Evolutionary conservation across 2,888 invertebrate genomes (phyloP).

Genomic region (Colletes collaris): DNA sequence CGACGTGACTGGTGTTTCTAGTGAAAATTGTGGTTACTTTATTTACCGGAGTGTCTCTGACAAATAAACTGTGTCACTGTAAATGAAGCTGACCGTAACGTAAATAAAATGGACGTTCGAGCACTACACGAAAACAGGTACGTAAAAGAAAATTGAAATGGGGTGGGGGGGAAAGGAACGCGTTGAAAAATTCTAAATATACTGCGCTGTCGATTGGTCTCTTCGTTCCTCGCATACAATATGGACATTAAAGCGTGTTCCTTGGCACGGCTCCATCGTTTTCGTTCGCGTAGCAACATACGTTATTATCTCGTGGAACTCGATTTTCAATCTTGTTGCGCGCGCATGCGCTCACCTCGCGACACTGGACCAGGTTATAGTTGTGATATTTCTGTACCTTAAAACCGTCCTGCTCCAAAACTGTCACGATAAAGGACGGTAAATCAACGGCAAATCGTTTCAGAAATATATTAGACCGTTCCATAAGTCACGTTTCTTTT

Average conservation of each 20-base stretch:
- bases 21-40: too few species aligned
- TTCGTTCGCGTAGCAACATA: slow-evolving; percentile 36
- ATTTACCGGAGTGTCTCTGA: too few species aligned
- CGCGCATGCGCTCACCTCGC: not conserved
- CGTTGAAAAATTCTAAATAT: slow-evolving; percentile 23
- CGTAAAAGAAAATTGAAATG: not conserved
- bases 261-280: slow-evolving; percentile 57
- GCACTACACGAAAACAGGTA: too few species aligned
- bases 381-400: slow-evolving; percentile 37
- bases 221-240: slow-evolving; percentile 35
- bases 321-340: slow-evolving; percentile 54
- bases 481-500: too few species aligned
- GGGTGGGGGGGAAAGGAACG: too few species aligned
- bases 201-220: slow-evolving; percentile 22
- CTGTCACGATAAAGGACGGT: slow-evolving; percentile 18
- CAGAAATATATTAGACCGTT: too few species aligned
- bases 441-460: slow-evolving; percentile 17
- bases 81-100: too few species aligned
- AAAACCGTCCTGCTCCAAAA: slow-evolving; percentile 29
- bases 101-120: not conserved
- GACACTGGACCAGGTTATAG: slow-evolving; percentile 1
- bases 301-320: slow-evolving; percentile 60
- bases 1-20: too few species aligned
- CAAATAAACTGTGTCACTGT: too few species aligned
- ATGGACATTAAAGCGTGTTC: slow-evolving; percentile 36